These are phyloP conservation scores for Motacilla tschutschensis DNA, from an alignment of 2,113 vertebrate genomes.

Conservation along the genomic window DNA sequence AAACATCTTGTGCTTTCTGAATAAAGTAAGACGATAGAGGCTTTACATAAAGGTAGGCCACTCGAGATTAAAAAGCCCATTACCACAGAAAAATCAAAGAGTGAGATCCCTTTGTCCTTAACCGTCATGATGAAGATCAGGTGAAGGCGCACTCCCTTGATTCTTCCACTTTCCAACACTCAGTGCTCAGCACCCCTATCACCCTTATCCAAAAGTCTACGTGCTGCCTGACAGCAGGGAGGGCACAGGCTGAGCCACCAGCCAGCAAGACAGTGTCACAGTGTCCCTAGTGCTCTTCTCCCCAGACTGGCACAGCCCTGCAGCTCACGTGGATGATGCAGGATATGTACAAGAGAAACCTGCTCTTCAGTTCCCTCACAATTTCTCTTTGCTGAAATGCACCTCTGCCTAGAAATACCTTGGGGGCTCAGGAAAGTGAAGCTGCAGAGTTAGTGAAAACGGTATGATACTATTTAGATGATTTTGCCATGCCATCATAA, in stretches of 20 bases:
- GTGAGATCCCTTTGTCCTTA: neutral
- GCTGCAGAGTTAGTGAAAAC: neutral
- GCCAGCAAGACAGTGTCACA: neutral
- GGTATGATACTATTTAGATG: neutral
- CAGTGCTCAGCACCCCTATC: neutral
- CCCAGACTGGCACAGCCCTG: neutral
- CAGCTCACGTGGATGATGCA: neutral
- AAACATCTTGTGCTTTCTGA: neutral
- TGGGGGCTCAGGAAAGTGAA: neutral
- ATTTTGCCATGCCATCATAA: neutral
- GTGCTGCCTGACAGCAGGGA: neutral
- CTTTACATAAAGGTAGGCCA: neutral
- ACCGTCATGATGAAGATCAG: neutral
- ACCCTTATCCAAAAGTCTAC: neutral
- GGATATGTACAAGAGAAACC: rapidly evolving
- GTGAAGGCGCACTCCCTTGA: neutral
- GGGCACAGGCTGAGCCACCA: neutral
- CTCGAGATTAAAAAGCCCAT: neutral
- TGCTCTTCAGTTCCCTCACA: neutral
- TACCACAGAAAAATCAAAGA: neutral
- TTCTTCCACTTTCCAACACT: neutral
- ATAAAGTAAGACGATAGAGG: neutral
- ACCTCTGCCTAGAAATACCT: neutral
- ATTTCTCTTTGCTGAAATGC: neutral
- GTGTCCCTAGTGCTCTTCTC: neutral